Conservation (phyloP, 2,797 vertebrate species). For the Labroides dimidiatus region DNA sequence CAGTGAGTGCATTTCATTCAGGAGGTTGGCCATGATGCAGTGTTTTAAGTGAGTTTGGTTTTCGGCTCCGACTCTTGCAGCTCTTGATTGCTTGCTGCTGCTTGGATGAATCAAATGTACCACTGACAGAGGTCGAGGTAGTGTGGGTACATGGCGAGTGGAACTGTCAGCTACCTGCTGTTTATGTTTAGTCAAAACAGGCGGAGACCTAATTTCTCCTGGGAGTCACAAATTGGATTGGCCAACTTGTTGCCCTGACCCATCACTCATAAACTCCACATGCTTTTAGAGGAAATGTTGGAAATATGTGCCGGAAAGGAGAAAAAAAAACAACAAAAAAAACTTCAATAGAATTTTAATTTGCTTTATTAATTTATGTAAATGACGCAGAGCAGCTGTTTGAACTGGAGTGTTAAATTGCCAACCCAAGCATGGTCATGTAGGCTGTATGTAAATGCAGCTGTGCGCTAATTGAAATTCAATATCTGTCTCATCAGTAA, state of each 20-base stretch:
- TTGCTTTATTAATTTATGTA: constrained; percentile 81
- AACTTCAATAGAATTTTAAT: constrained; percentile 79
- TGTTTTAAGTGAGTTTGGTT: constrained; percentile 43
- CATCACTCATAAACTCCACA: constrained; percentile 59
- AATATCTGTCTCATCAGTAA: constrained; percentile 79
- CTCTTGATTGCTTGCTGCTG: constrained; percentile 54
- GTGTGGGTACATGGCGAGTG: constrained; percentile 40
- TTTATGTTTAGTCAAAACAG: constrained; percentile 74
- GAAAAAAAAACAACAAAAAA: constrained; percentile 29
- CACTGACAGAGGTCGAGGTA: constrained; percentile 41
- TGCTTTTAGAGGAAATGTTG: constrained; percentile 48
- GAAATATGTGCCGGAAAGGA: constrained; percentile 33
- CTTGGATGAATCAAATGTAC: constrained; percentile 58
- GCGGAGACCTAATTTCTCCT: constrained; percentile 70
- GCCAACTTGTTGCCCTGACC: constrained; percentile 72
- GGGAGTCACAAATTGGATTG: constrained; percentile 72
- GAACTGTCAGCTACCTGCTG: constrained; percentile 74
- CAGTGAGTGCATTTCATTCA: constrained; percentile 24
- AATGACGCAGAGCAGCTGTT: constrained; percentile 79
- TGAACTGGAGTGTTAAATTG: constrained; percentile 81
- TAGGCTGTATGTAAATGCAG: constrained; percentile 83
- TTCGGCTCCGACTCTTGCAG: constrained; percentile 27
- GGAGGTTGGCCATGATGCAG: constrained; percentile 35
- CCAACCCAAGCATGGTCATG: constrained; percentile 78
- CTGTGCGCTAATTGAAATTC: constrained; percentile 83